phyloP scores from a whole-genome alignment of 2,888 invertebrate genomes.

The Cheilosia urbana region DNA sequence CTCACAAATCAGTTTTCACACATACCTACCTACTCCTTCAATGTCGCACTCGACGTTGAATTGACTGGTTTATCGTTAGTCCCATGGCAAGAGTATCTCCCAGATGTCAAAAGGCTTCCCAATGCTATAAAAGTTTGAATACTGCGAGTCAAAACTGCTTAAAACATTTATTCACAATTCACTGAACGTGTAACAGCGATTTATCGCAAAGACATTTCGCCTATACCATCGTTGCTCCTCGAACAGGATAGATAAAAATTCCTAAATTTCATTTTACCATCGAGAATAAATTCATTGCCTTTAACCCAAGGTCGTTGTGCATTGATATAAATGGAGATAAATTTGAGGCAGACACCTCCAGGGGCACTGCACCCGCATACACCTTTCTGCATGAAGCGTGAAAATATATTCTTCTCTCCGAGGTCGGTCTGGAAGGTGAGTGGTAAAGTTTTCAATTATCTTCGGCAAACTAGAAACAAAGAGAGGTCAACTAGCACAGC shows the following conservation, averaged over 20 bases:
- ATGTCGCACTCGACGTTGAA: neutral
- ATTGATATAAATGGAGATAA: neutral
- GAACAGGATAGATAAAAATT: no score
- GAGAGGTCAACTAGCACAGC: neutral
- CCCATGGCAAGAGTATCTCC: neutral
- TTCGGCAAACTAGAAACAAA: neutral
- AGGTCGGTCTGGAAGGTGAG: neutral
- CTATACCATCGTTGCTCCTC: no score
- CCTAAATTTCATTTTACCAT: no score
- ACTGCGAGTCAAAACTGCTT: no score
- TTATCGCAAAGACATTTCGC: no score
- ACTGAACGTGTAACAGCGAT: no score
- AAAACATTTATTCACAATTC: no score
- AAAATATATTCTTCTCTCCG: neutral
- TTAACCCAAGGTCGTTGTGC: neutral
- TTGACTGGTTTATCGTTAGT: neutral
- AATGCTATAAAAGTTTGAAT: no score
- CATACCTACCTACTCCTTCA: neutral
- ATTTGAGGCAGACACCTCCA: neutral
- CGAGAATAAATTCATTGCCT: neutral
- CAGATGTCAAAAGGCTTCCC: no score
- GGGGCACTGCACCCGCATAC: neutral
- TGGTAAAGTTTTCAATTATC: neutral
- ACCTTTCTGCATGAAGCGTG: neutral
- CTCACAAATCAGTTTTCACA: no score